These are phyloP conservation scores for Pontoporia blainvillei DNA, from an alignment of 2,113 vertebrate species.

Conservation along the genomic window DNA sequence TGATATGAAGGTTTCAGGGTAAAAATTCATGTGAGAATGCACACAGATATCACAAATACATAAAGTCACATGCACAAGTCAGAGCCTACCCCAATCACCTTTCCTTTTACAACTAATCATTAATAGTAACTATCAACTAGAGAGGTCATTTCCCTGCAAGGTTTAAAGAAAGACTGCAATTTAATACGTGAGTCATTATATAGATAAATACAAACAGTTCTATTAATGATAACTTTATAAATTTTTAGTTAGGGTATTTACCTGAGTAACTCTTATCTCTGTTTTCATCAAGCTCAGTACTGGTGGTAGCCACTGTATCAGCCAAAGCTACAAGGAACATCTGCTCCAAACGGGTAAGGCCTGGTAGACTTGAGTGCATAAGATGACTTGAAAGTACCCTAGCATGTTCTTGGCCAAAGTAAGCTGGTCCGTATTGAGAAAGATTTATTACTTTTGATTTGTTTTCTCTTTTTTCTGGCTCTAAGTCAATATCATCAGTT, in stretches of 20 bases:
- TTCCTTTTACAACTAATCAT: neutral
- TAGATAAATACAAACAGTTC: neutral
- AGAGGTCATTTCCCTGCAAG: neutral
- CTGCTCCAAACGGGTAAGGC: constrained; percentile 96
- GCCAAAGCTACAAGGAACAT: constrained; percentile 99
- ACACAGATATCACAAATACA: neutral
- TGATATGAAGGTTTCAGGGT: neutral
- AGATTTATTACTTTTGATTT: constrained; percentile 97
- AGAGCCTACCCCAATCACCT: neutral
- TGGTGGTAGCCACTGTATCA: constrained; percentile 96
- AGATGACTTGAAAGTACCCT: constrained; percentile 97
- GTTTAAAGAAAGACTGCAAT: constrained; percentile 29
- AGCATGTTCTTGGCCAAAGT: constrained; percentile 96
- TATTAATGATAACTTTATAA: neutral
- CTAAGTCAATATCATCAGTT: constrained; percentile 94
- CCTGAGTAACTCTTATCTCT: constrained; percentile 93
- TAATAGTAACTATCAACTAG: neutral
- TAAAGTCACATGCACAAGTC: neutral
- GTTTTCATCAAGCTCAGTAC: constrained; percentile 91
- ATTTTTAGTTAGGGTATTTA: constrained; percentile 64
- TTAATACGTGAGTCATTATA: neutral
- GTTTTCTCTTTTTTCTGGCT: constrained; percentile 92
- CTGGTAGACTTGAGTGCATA: constrained; percentile 98
- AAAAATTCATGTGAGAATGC: neutral
- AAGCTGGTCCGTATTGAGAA: constrained; percentile 95